A percentile compares a stretch with the other conserved stretches of the same genome.
These are phyloP conservation scores for Steromphala cineraria DNA, from an alignment of 2,888 invertebrate genomes.

Conservation along the genomic window DNA sequence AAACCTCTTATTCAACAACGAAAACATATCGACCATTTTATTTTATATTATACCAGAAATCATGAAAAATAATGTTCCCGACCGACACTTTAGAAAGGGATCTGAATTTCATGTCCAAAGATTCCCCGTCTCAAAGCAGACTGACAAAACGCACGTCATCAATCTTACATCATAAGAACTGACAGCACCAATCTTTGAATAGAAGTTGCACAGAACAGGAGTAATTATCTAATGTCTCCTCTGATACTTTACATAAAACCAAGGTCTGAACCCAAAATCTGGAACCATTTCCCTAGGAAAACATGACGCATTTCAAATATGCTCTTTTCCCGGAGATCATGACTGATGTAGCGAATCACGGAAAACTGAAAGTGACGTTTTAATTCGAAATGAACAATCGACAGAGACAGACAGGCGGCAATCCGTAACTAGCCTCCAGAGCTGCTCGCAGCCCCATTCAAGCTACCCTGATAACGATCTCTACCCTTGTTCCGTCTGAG, in stretches of 20 bases:
- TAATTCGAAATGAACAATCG: slow-evolving; percentile 24
- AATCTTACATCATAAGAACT: background rate
- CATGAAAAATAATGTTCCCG: too few species aligned
- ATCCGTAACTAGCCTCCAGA: slow-evolving; percentile 11
- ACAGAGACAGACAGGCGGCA: slow-evolving; percentile 20
- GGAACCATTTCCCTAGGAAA: background rate
- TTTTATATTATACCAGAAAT: too few species aligned
- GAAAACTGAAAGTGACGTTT: slow-evolving; percentile 25
- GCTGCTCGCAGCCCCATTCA: background rate
- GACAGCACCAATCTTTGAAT: background rate
- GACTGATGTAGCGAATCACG: slow-evolving; percentile 18
- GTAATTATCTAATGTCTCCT: background rate
- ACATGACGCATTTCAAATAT: slow-evolving; percentile 1
- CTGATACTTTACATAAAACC: background rate
- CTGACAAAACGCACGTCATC: background rate
- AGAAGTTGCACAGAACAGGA: background rate
- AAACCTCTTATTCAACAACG: too few species aligned
- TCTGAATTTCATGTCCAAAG: too few species aligned
- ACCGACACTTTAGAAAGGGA: too few species aligned
- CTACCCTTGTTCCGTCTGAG: background rate
- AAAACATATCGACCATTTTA: too few species aligned
- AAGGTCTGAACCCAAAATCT: background rate
- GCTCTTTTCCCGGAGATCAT: background rate
- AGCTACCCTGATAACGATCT: slow-evolving; percentile 20
- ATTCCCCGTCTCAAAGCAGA: too few species aligned